Conservation (phyloP, 1,140 invertebrate species). For the Papilio machaon region DNA sequence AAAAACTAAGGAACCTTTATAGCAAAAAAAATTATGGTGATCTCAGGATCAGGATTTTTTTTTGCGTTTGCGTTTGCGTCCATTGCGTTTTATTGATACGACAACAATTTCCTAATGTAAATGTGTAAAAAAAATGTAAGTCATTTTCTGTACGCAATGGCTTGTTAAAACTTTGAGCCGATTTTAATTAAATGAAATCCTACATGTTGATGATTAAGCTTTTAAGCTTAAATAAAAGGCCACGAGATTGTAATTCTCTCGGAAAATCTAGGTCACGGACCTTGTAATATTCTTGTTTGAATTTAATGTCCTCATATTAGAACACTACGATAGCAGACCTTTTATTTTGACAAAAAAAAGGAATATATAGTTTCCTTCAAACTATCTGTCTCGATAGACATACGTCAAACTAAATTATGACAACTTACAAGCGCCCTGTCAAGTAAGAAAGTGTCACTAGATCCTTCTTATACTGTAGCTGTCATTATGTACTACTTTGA, state of each 20-base stretch:
- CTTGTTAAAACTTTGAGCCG: slow-evolving; percentile 26
- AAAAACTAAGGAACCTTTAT: too few species aligned
- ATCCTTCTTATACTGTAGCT: too few species aligned
- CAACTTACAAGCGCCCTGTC: too few species aligned
- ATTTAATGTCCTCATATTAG: neutral
- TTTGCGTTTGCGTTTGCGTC: too few species aligned
- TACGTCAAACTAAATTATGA: too few species aligned
- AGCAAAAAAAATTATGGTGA: too few species aligned
- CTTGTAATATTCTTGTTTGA: neutral
- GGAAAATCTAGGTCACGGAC: neutral
- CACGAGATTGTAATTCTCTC: neutral
- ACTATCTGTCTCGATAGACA: too few species aligned
- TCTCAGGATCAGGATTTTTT: too few species aligned
- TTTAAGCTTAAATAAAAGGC: slow-evolving; percentile 19
- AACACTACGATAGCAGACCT: neutral
- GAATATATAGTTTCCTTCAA: neutral
- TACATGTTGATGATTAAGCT: slow-evolving; percentile 25
- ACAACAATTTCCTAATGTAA: neutral
- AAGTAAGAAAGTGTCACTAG: too few species aligned
- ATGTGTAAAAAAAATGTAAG: neutral
- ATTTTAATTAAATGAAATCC: slow-evolving; percentile 24
- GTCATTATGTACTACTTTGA: too few species aligned
- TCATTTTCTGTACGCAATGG: slow-evolving; percentile 11
- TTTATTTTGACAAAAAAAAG: neutral
- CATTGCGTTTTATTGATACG: neutral